Evolutionary conservation across 2,113 vertebrate genomes (phyloP), one percentile per base, ranked within the genome.

Genomic region (Tetraodon nigroviridis): DNA sequence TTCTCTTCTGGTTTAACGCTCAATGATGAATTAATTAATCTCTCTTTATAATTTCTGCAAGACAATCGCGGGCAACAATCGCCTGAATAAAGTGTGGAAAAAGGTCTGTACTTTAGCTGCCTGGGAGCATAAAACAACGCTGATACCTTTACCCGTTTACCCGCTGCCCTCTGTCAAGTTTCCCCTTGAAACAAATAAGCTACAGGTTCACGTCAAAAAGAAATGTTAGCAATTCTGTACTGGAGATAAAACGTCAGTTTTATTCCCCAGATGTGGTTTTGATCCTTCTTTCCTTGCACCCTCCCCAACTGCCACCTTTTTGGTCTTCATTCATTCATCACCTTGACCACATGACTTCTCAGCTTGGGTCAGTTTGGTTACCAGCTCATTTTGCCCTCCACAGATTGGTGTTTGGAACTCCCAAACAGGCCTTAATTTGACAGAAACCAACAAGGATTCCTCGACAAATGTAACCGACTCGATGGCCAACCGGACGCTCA

Each of bases 321-420:
- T 59, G 5, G 49, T 45, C 37, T 20, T 42, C 59, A n/a, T 27
- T 37, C 15, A n/a, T 57, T 71, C 0, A 48, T 47, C 29, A 27
- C 17, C 29, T 18, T 64, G 14, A 56, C 47, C 46, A 48, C 7
- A 2, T n/a, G 40, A 18, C 44, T 17, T n/a, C 6, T n/a, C 3
- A 15, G n/a, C 22, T 50, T 2, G 14, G 41, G 18, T 8, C 45
- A 19, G 14, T 46, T 62, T n/a, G 20, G 17, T 48, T 45, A 18
- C 61, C 17, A 11, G 50, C 12, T 51, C 21, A 24, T 72, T 15
- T 61, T 29, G 16, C 52, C 65, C 14, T 48, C 57, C 59, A 45
- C 86, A 99, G 97, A 94, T 99, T 51, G 97, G 95, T 5, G 88
- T 96, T 57, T 99, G 97, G 97, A 98, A 98, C 75, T 97, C 96